A percentile compares a stretch with the other conserved stretches of the same genome.
phyloP scores from a whole-genome alignment of 1,140 invertebrate species.

The Lepidurus packardi region DNA sequence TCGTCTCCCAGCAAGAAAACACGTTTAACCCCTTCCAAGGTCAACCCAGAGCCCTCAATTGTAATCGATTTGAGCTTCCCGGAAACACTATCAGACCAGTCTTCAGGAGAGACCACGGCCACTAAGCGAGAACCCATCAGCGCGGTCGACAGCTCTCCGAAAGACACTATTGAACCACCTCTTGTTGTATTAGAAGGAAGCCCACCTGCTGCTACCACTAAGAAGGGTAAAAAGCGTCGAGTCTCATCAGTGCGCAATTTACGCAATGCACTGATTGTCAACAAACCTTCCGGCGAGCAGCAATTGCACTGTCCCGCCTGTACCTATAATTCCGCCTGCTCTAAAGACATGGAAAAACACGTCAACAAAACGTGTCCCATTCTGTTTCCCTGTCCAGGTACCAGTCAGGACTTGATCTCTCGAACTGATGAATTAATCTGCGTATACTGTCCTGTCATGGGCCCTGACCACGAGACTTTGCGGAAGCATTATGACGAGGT shows the following conservation, averaged over 20 bases:
- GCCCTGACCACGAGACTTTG: background rate
- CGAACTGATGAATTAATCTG: background rate
- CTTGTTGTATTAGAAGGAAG: background rate
- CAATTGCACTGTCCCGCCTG: background rate
- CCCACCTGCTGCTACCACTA: background rate
- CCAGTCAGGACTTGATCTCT: background rate
- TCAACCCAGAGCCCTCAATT: background rate
- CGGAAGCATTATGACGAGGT: slow-evolving; percentile 24
- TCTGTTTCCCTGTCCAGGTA: background rate
- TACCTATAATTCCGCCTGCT: background rate
- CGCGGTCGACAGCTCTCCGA: background rate
- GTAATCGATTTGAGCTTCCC: background rate
- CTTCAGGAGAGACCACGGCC: background rate
- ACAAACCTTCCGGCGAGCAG: background rate
- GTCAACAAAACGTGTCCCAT: background rate
- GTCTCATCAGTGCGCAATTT: background rate
- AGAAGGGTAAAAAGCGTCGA: background rate
- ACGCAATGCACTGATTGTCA: background rate
- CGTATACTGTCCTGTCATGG: background rate
- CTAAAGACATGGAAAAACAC: slow-evolving; percentile 10
- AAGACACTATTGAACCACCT: background rate
- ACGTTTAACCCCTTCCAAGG: background rate
- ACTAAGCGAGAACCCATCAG: background rate
- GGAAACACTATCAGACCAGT: background rate
- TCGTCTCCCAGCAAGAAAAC: background rate